phyloP scores from a whole-genome alignment of 2,888 invertebrate species.

The Parnassius apollo region DNA sequence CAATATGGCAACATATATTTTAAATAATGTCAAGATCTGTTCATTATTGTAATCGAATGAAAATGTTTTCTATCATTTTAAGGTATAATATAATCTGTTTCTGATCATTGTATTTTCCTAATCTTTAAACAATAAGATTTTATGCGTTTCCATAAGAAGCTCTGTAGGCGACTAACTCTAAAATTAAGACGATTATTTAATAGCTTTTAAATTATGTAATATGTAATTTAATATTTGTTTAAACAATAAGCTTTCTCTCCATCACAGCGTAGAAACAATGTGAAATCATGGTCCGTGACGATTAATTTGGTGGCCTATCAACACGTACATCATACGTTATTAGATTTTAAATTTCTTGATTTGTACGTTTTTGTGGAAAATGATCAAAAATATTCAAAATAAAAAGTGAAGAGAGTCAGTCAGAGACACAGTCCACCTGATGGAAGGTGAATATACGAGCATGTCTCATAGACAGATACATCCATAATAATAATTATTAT shows the following conservation, averaged over 20 bases:
- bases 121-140: not conserved
- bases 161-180: not conserved
- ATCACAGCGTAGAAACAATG: slow-evolving; percentile 55
- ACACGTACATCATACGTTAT: slow-evolving; percentile 15
- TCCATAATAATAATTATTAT: too few relatives aligned
- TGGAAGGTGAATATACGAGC: too few relatives aligned
- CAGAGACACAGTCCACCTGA: too few relatives aligned
- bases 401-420: too few relatives aligned
- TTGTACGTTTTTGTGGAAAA: too few relatives aligned
- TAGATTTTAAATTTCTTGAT: not conserved
- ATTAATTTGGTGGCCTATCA: slow-evolving; percentile 48
- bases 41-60: too few relatives aligned
- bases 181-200: slow-evolving; percentile 27
- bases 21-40: too few relatives aligned
- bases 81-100: too few relatives aligned
- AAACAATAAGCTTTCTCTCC: slow-evolving; percentile 62
- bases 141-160: not conserved
- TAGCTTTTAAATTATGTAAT: slow-evolving; percentile 48
- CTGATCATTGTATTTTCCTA: not conserved
- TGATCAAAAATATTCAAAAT: too few relatives aligned
- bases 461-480: too few relatives aligned
- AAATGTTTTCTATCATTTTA: too few relatives aligned
- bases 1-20: too few relatives aligned
- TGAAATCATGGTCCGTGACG: slow-evolving; percentile 62
- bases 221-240: slow-evolving; percentile 33